Conservation (phyloP, 2,113 vertebrate genomes). For the Pithys albifrons region DNA sequence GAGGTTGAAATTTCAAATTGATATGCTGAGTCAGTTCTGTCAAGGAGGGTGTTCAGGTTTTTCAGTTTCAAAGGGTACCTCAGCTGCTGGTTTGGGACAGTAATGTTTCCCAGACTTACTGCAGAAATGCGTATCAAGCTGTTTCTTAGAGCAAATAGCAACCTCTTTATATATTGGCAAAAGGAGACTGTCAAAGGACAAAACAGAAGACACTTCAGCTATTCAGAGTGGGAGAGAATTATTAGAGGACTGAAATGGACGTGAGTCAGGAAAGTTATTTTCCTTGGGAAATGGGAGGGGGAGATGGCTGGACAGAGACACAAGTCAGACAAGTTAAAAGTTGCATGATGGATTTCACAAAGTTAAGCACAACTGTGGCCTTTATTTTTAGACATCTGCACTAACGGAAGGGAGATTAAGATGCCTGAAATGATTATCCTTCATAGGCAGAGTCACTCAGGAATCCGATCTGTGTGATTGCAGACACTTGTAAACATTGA, state of each 20-base stretch:
- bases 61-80: background rate
- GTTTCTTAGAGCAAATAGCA: background rate
- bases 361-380: background rate
- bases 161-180: background rate
- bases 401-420: background rate
- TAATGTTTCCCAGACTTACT: background rate
- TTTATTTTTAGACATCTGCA: slow-evolving; percentile 12
- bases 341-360: background rate
- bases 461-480: background rate
- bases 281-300: background rate
- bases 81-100: background rate
- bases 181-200: background rate
- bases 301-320: background rate
- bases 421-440: background rate
- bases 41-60: background rate
- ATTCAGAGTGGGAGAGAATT: background rate
- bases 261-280: background rate
- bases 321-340: background rate
- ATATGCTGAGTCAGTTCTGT: background rate
- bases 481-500: background rate
- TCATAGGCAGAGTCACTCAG: background rate
- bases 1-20: background rate
- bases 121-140: background rate
- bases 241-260: background rate
- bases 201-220: background rate